A percentile compares a stretch with the other conserved stretches of the same genome.
Conservation (phyloP, 2,797 vertebrate genomes). For the Sebastes miniatus region DNA sequence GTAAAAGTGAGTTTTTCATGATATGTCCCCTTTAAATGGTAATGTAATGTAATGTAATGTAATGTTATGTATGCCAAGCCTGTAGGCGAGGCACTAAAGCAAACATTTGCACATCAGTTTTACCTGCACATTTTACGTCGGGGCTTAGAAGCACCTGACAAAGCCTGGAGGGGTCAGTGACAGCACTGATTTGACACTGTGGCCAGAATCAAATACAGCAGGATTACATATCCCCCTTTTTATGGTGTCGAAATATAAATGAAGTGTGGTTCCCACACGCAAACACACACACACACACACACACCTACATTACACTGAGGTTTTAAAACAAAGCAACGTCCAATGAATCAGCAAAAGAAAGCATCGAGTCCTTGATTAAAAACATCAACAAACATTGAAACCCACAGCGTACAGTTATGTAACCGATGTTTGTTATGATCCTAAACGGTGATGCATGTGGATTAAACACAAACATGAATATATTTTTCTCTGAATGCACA, state of each 20-base stretch:
- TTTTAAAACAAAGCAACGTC: neutral
- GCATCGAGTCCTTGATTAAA: neutral
- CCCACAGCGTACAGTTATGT: constrained; percentile 18
- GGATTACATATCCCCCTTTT: neutral
- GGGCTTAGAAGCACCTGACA: neutral
- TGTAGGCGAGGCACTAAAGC: neutral
- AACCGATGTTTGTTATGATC: constrained; percentile 25
- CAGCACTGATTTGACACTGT: neutral
- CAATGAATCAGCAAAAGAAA: neutral
- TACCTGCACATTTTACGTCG: neutral
- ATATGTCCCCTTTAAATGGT: neutral
- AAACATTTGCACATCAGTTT: neutral
- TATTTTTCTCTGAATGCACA: neutral
- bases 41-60: neutral
- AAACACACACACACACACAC: neutral
- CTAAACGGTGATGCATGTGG: constrained; percentile 19
- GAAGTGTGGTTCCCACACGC: neutral
- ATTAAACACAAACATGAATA: constrained; percentile 11
- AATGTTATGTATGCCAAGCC: neutral
- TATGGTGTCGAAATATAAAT: neutral
- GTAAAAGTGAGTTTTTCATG: neutral
- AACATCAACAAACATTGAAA: constrained; percentile 4
- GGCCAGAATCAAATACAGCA: neutral
- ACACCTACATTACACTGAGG: neutral
- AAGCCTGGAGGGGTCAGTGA: neutral